Evolutionary conservation across 2,888 invertebrate genomes (phyloP).

Genomic region (Pterostichus niger): DNA sequence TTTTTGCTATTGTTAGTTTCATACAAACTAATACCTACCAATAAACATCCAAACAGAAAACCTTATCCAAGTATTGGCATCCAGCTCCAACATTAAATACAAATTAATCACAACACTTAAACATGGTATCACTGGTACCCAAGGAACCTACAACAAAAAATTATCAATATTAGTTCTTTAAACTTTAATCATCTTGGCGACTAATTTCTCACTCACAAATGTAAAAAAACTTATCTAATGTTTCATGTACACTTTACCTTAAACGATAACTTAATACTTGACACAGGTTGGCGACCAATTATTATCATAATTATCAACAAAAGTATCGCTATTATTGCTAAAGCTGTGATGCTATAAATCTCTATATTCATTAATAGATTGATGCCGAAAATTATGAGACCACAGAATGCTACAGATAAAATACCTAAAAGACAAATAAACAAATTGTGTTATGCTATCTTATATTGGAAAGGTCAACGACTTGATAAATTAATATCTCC

Average conservation of each 20-base stretch:
- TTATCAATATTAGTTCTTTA: not conserved
- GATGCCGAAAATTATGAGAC: slow-evolving; percentile 75
- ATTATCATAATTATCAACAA: slow-evolving; percentile 80
- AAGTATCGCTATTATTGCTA: slow-evolving; percentile 78
- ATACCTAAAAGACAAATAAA: slow-evolving; percentile 78
- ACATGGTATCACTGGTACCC: slow-evolving; percentile 91
- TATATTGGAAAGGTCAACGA: not conserved
- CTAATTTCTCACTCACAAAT: slow-evolving; percentile 42
- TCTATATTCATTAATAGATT: slow-evolving; percentile 73
- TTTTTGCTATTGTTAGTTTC: no score
- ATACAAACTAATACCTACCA: slow-evolving; percentile 78
- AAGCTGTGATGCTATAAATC: slow-evolving; percentile 74
- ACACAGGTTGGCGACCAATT: slow-evolving; percentile 85
- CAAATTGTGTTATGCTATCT: not conserved
- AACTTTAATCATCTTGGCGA: slow-evolving; percentile 35
- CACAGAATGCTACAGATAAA: slow-evolving; percentile 79
- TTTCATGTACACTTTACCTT: slow-evolving; percentile 78
- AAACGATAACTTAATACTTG: slow-evolving; percentile 83
- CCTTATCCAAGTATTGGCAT: slow-evolving; percentile 91
- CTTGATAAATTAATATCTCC: no score
- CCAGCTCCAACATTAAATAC: slow-evolving; percentile 94
- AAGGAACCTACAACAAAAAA: slow-evolving; percentile 83
- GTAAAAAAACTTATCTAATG: no score
- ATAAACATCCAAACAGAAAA: slow-evolving; percentile 91
- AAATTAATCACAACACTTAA: slow-evolving; percentile 92